phyloP scores from a whole-genome alignment of 2,888 invertebrate genomes.

The Dione juno region DNA sequence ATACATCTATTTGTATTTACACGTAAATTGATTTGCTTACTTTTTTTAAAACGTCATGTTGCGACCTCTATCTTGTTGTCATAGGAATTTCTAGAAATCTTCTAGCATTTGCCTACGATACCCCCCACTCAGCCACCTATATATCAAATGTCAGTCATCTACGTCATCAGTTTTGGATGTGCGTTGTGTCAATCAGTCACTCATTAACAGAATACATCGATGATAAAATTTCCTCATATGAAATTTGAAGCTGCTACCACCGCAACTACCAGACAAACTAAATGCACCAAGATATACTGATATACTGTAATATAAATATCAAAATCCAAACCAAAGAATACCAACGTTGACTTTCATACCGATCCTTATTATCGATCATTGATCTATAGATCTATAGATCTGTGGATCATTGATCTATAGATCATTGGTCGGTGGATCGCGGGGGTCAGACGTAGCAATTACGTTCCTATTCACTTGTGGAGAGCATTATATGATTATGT shows the following conservation, averaged over 20 bases:
- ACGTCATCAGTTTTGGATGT: too few species aligned
- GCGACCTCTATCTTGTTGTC: too few species aligned
- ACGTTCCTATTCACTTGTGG: constrained; percentile 61
- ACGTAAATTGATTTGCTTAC: too few species aligned
- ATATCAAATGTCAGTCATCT: too few species aligned
- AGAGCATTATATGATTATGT: constrained; percentile 46
- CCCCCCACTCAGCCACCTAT: too few species aligned
- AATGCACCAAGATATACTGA: background rate
- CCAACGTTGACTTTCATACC: constrained; percentile 57
- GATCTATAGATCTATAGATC: constrained; percentile 67
- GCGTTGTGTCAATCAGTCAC: too few species aligned
- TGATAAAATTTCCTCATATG: too few species aligned
- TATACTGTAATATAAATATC: constrained; percentile 24
- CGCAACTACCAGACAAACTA: background rate
- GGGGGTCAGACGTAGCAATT: constrained; percentile 62
- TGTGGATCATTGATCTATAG: constrained; percentile 72
- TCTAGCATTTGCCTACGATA: too few species aligned
- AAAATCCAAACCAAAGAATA: constrained; percentile 34
- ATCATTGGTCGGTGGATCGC: constrained; percentile 63
- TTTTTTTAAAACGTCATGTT: too few species aligned
- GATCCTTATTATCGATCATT: constrained; percentile 69
- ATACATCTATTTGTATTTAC: too few species aligned
- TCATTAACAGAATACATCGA: too few species aligned
- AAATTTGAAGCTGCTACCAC: background rate
- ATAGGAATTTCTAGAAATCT: too few species aligned